These are phyloP conservation scores for Phymanthus crucifer DNA, from an alignment of 92 coral and sea anemone genomes.

Conservation along the genomic window DNA sequence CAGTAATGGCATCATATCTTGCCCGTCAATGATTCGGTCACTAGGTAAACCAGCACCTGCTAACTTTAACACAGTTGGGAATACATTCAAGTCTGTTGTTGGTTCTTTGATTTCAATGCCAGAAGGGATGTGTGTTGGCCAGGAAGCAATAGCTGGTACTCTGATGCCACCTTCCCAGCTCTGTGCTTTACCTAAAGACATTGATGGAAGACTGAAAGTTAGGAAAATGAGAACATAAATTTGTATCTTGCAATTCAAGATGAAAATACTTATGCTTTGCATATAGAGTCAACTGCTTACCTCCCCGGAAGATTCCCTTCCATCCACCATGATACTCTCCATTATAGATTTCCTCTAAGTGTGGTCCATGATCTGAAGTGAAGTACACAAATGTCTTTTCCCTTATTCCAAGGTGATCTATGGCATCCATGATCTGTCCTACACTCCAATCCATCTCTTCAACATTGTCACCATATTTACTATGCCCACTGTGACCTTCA, in stretches of 20 bases:
- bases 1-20: constrained; percentile 70
- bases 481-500: constrained; percentile 78
- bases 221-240: not conserved
- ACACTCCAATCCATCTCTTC: constrained; percentile 99
- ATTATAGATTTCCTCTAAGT: constrained; percentile 55
- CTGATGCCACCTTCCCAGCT: constrained; percentile 93
- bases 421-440: constrained; percentile 71
- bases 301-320: constrained; percentile 84
- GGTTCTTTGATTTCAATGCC: constrained; percentile 71
- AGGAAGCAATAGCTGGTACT: constrained; percentile 77
- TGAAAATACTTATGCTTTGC: not conserved
- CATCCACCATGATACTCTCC: constrained; percentile 88
- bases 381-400: constrained; percentile 85
- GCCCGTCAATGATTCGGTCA: constrained; percentile 79
- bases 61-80: constrained; percentile 68
- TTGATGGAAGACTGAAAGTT: not conserved
- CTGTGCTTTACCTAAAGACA: constrained; percentile 74
- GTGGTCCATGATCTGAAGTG: constrained; percentile 91
- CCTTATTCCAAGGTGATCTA: constrained; percentile 64
- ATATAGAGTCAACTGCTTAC: constrained; percentile 30
- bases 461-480: constrained; percentile 91
- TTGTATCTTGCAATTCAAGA: not conserved
- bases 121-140: constrained; percentile 76
- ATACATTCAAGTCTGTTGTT: constrained; percentile 69
- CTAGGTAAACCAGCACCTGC: constrained; percentile 60